Conservation (phyloP, 1,140 invertebrate species). For the Frieseomelitta varia region DNA sequence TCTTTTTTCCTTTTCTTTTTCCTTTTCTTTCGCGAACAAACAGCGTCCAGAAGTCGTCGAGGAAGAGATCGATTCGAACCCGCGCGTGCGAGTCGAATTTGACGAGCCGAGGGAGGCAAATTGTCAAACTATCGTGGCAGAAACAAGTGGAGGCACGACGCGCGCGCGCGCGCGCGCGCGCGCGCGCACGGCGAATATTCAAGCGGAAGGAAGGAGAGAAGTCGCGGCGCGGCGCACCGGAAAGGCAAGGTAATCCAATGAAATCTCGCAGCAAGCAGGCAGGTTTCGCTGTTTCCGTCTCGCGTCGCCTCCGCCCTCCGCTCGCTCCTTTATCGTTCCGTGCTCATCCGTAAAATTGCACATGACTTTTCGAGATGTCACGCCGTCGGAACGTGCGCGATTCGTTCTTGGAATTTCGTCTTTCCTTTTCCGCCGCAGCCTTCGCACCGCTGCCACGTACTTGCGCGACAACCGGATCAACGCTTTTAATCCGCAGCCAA, state of each 20-base stretch:
- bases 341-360: constrained; percentile 64
- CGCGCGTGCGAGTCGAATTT: no score
- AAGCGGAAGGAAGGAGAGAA: constrained; percentile 1
- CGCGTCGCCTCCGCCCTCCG: background rate
- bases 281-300: constrained; percentile 38
- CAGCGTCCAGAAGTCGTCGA: no score
- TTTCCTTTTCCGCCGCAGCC: background rate
- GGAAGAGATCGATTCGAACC: no score
- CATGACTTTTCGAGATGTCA: constrained; percentile 58
- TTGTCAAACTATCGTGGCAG: background rate
- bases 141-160: background rate
- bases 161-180: no score
- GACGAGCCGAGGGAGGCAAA: no score
- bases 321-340: constrained; percentile 52
- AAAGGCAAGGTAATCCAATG: constrained; percentile 36
- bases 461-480: constrained; percentile 14
- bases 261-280: constrained; percentile 26
- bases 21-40: no score
- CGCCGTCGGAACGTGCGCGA: constrained; percentile 43
- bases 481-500: background rate
- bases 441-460: background rate
- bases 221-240: background rate
- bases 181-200: constrained; percentile 5
- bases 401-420: constrained; percentile 24
- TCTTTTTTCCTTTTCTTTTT: no score